Conservation (phyloP, 2,888 invertebrate genomes). For the Acronicta psi region DNA sequence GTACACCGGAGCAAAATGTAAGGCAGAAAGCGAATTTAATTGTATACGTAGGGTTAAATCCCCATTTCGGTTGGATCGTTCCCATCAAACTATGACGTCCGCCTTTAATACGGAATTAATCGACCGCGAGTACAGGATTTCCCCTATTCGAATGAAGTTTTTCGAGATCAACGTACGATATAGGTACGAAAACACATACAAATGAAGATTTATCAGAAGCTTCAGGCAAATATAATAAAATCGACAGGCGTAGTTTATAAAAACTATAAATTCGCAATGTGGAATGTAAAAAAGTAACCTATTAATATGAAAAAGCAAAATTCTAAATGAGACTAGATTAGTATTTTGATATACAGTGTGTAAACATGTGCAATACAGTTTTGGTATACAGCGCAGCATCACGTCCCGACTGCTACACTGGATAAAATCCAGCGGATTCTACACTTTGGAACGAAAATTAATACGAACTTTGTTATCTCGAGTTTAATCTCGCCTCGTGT, state of each 20-base stretch:
- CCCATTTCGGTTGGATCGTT: slow-evolving; percentile 34
- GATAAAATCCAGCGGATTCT: slow-evolving; percentile 43
- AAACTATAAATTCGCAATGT: background rate
- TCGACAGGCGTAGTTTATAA: background rate
- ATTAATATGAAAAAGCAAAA: background rate
- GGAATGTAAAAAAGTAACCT: background rate
- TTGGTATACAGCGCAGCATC: slow-evolving; percentile 10
- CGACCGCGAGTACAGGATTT: slow-evolving; percentile 23
- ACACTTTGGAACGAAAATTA: slow-evolving; percentile 52
- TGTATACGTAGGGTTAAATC: slow-evolving; percentile 34
- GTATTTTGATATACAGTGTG: slow-evolving; percentile 29
- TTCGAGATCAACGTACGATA: slow-evolving; percentile 19
- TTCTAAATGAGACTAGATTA: slow-evolving; percentile 25
- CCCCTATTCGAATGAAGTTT: slow-evolving; percentile 35
- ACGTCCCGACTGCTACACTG: slow-evolving; percentile 36
- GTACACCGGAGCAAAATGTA: slow-evolving; percentile 37
- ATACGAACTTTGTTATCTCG: slow-evolving; percentile 47
- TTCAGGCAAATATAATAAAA: too few relatives aligned
- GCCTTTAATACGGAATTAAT: slow-evolving; percentile 39
- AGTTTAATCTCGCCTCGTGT: slow-evolving; percentile 49
- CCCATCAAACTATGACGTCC: slow-evolving; percentile 40
- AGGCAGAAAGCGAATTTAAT: slow-evolving; percentile 53
- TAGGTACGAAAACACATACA: background rate
- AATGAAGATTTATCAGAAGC: too few relatives aligned
- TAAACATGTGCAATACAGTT: slow-evolving; percentile 28